A percentile compares a stretch with the other conserved stretches of the same genome.
Conservation (phyloP, 2,888 invertebrate genomes). For the Cosmia pyralina region DNA sequence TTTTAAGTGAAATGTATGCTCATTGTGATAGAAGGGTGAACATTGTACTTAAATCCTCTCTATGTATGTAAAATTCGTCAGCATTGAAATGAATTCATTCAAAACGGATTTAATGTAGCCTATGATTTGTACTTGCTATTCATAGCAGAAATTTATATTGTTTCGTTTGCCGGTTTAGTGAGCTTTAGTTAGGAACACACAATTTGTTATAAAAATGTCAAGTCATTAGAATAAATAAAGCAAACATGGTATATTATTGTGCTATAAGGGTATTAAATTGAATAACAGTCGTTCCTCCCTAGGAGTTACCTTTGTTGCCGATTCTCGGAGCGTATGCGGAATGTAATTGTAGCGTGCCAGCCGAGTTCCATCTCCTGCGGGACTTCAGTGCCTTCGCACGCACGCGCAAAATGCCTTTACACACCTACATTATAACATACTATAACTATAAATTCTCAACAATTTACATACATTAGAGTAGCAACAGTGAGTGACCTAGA, state of each 20-base stretch:
- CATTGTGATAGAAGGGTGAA: slow-evolving; percentile 24
- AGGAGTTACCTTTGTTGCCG: slow-evolving; percentile 76
- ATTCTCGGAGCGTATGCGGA: slow-evolving; percentile 80
- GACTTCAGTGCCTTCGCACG: slow-evolving; percentile 71
- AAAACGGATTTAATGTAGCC: slow-evolving; percentile 35
- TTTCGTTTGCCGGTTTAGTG: slow-evolving; percentile 31
- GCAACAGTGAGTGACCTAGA: slow-evolving; percentile 44
- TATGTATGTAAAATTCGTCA: slow-evolving; percentile 27
- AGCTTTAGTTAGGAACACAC: slow-evolving; percentile 37
- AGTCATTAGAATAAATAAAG: slow-evolving; percentile 58
- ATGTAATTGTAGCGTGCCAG: slow-evolving; percentile 84
- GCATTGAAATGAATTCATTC: slow-evolving; percentile 38
- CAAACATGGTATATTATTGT: slow-evolving; percentile 50
- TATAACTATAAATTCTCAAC: slow-evolving; percentile 39
- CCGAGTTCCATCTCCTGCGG: slow-evolving; percentile 75
- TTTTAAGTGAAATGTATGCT: slow-evolving; percentile 36
- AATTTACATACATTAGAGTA: slow-evolving; percentile 51
- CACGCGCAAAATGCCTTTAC: slow-evolving; percentile 68
- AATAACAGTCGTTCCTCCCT: slow-evolving; percentile 73
- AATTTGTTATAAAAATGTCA: slow-evolving; percentile 36
- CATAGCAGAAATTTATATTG: slow-evolving; percentile 28
- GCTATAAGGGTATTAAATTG: slow-evolving; percentile 73
- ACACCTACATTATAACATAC: slow-evolving; percentile 51
- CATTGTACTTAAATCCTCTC: slow-evolving; percentile 4
- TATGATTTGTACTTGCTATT: slow-evolving; percentile 43